phyloP scores from a whole-genome alignment of 2,797 vertebrate genomes.

The Triplophysa yarkandensis region DNA sequence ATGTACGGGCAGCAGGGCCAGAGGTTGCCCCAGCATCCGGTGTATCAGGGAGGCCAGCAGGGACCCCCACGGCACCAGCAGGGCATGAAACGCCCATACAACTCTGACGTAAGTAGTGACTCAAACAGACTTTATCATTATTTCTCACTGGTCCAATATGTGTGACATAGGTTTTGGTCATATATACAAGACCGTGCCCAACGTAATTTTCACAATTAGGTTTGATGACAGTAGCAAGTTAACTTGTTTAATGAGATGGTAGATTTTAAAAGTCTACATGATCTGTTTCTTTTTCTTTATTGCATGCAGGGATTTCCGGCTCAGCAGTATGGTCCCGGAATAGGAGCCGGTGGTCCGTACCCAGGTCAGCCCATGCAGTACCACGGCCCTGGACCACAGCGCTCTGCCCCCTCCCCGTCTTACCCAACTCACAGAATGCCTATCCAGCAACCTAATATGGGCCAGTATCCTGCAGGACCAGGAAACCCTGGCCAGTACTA shows the following conservation, averaged over 20 bases:
- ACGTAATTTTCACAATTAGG: too few species aligned
- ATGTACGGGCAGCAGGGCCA: slow-evolving; percentile 80
- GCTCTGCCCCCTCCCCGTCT: slow-evolving; percentile 83
- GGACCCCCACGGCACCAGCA: slow-evolving; percentile 74
- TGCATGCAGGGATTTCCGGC: slow-evolving; percentile 69
- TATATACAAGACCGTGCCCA: too few species aligned
- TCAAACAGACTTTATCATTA: not conserved
- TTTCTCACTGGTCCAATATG: too few species aligned
- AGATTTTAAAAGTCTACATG: not conserved
- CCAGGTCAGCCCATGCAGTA: slow-evolving; percentile 87
- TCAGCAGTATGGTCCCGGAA: slow-evolving; percentile 72
- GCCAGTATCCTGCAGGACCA: slow-evolving; percentile 83
- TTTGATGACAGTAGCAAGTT: too few species aligned
- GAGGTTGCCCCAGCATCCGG: slow-evolving; percentile 83
- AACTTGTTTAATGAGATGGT: too few species aligned
- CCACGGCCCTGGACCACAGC: slow-evolving; percentile 77
- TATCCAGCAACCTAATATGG: slow-evolving; percentile 76
- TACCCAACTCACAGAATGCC: slow-evolving; percentile 86
- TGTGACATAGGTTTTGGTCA: too few species aligned
- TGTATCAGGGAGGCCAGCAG: slow-evolving; percentile 81
- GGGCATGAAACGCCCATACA: slow-evolving; percentile 85
- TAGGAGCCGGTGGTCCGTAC: slow-evolving; percentile 72
- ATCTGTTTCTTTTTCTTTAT: not conserved
- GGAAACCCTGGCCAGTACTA: slow-evolving; percentile 76
- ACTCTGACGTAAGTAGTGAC: slow-evolving; percentile 78